These are phyloP conservation scores for Erebia epiphron DNA, from an alignment of 2,888 invertebrate genomes.

Conservation along the genomic window DNA sequence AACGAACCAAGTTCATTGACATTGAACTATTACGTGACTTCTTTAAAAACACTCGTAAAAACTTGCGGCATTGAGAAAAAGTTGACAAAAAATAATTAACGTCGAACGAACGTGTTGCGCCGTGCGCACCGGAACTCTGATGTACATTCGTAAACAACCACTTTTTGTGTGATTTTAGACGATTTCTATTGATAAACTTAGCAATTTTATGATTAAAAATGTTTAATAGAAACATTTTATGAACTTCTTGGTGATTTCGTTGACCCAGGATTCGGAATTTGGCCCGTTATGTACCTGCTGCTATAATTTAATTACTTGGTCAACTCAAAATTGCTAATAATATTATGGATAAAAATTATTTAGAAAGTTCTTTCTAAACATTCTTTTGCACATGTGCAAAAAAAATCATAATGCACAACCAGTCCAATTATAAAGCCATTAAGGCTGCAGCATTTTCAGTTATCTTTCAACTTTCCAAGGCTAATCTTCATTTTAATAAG, in stretches of 20 bases:
- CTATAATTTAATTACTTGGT: too few species aligned
- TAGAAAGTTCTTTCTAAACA: too few species aligned
- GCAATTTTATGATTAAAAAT: neutral
- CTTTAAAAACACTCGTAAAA: constrained; percentile 31
- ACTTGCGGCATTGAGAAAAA: constrained; percentile 24
- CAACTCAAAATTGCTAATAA: too few species aligned
- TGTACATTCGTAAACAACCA: constrained; percentile 20
- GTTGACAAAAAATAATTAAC: constrained; percentile 17
- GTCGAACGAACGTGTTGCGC: constrained; percentile 16
- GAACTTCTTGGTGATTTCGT: neutral
- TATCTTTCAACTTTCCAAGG: too few species aligned
- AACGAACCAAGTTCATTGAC: constrained; percentile 35
- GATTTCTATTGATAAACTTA: neutral
- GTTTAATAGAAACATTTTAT: neutral
- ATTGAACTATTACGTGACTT: constrained; percentile 38
- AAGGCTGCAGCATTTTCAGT: too few species aligned
- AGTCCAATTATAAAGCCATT: too few species aligned
- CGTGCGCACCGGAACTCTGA: constrained; percentile 7
- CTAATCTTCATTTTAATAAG: too few species aligned
- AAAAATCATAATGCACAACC: too few species aligned
- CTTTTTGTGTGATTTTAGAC: constrained; percentile 8
- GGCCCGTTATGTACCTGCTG: neutral
- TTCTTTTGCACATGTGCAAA: too few species aligned
- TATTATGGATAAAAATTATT: too few species aligned
- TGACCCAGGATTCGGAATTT: neutral